Conservation (phyloP, 2,888 invertebrate genomes). For the Yponomeuta cagnagella region DNA sequence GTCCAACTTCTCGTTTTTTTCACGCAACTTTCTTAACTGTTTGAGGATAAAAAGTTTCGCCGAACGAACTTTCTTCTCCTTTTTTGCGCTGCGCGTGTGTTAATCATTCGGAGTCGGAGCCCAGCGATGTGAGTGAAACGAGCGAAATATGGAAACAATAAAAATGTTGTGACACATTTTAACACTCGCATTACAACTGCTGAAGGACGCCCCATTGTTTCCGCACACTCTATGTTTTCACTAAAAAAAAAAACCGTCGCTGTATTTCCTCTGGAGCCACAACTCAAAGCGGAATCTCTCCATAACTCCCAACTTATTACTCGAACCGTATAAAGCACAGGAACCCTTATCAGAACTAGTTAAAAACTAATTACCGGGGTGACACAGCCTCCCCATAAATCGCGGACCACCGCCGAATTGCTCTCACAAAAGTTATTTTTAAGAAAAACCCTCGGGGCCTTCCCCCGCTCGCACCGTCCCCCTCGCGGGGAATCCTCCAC, state of each 20-base stretch:
- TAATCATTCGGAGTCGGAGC: constrained; percentile 52
- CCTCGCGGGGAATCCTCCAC: constrained; percentile 74
- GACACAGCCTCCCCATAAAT: constrained; percentile 75
- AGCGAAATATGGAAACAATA: constrained; percentile 59
- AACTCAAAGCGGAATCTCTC: constrained; percentile 35
- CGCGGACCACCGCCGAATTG: constrained; percentile 67
- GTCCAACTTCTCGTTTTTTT: constrained; percentile 71
- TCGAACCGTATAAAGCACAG: constrained; percentile 57
- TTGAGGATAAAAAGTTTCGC: constrained; percentile 68
- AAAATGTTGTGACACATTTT: constrained; percentile 63
- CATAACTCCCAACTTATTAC: constrained; percentile 59
- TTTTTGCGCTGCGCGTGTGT: constrained; percentile 46
- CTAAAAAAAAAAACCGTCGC: neutral
- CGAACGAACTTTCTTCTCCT: constrained; percentile 58
- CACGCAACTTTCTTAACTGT: constrained; percentile 65
- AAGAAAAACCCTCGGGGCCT: constrained; percentile 73
- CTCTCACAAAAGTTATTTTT: constrained; percentile 76
- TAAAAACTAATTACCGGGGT: constrained; percentile 76
- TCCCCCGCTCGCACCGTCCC: constrained; percentile 34
- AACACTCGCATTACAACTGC: constrained; percentile 15
- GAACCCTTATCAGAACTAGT: constrained; percentile 76
- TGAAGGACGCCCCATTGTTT: constrained; percentile 19
- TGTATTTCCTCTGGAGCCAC: constrained; percentile 8
- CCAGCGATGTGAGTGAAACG: constrained; percentile 46
- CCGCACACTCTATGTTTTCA: constrained; percentile 15